phyloP scores from a whole-genome alignment of 2,113 vertebrate species.

The Callaeas wilsoni region DNA sequence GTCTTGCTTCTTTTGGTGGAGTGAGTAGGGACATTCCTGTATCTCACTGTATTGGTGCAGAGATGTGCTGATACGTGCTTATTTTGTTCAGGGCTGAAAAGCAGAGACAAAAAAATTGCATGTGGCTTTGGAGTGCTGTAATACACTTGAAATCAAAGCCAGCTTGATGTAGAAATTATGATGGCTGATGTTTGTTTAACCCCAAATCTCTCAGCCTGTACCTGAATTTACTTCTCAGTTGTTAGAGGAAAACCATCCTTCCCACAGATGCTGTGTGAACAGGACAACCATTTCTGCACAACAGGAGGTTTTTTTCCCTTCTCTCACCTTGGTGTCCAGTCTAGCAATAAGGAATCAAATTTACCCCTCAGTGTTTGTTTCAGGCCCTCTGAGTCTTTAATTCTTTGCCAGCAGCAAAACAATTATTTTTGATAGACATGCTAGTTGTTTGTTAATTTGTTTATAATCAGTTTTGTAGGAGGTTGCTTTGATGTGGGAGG shows the following conservation, averaged over 20 bases:
- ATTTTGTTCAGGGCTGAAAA: neutral
- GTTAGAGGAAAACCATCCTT: neutral
- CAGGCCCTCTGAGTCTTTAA: neutral
- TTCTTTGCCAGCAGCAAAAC: neutral
- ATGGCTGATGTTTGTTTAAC: neutral
- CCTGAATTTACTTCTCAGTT: neutral
- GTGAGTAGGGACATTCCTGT: neutral
- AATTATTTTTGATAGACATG: slow-evolving; percentile 17
- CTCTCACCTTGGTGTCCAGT: neutral
- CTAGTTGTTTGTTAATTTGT: slow-evolving; percentile 40
- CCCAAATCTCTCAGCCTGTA: neutral
- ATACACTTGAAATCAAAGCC: neutral
- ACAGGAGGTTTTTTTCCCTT: neutral
- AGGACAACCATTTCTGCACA: neutral
- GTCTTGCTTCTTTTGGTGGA: neutral
- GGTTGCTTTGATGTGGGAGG: slow-evolving; percentile 36
- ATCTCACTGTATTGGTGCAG: neutral
- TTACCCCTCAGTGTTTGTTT: neutral
- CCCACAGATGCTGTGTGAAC: neutral
- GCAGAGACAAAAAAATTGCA: neutral
- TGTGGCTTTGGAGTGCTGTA: neutral
- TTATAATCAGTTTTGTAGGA: slow-evolving; percentile 26
- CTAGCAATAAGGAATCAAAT: neutral
- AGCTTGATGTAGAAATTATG: neutral
- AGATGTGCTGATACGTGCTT: neutral